Base-by-base conservation (phyloP, 2,797 vertebrate genomes). In the Chaunax sp. region DNA sequence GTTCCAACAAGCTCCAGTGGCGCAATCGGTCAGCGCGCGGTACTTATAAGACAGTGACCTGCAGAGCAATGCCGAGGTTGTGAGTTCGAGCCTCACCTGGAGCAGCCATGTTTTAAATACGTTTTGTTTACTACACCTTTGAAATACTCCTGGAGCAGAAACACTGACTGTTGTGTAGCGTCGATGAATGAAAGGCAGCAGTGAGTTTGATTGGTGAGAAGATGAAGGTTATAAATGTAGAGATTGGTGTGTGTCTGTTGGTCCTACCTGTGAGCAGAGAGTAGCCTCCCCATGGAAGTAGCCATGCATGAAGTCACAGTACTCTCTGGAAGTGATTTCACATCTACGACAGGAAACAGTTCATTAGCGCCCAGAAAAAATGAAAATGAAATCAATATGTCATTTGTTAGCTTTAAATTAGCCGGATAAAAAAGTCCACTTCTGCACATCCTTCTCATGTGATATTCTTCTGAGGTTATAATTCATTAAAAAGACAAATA, bases 211-310 rank as follows among this genome's bases (percentile, higher is more conserved):
- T 2, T 0, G 5, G 19, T 43, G 16, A n/a, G 1, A 37, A 14
- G 12, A 0, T 11, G 33, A 11, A 44, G 3, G 1, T n/a, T 23
- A 1, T 5, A 20, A 13, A 14, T 10, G 3, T 0, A 18, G 15
- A 26, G 19, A 4, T n/a, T n/a, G n/a, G n/a, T n/a, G n/a, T 13
- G 22, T 1, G 43, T 11, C 33, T 11, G 6, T 11, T 11, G 33
- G 33, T 25, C 44, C 53, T 45, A 99, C 97, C 96, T 98, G 98
- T 51, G 98, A 98, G 88, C 98, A 99, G 26, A 99, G 95, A 0
- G 96, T 99, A 3, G 97, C 97, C 80, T 99, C 97, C 91, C 98
- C 97, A 0, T 99, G 97, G 89, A 99, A 99, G 83, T 98, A 97
- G 55, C 98, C 98, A 23, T 92, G 94, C 98, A 99, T 99, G 78